Conservation (phyloP, 2,888 invertebrate species). For the Pemphredon lugubris region DNA sequence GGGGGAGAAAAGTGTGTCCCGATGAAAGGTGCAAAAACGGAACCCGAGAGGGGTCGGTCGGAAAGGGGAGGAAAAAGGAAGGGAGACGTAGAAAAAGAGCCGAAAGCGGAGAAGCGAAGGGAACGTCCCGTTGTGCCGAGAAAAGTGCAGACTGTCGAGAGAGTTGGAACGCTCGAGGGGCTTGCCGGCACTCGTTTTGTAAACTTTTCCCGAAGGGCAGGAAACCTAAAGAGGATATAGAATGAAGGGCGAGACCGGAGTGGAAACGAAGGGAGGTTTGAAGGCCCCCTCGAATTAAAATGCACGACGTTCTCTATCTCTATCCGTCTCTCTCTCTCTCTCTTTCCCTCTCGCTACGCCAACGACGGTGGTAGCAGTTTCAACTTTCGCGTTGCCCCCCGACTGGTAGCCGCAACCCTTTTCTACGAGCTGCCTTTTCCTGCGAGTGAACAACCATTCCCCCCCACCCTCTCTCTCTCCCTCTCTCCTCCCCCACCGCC, state of each 20-base stretch:
- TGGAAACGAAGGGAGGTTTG: slow-evolving; percentile 17
- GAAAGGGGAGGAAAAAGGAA: background rate
- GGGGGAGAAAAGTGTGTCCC: background rate
- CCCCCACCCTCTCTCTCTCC: no score
- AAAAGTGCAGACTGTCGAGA: slow-evolving; percentile 13
- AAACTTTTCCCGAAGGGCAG: slow-evolving; percentile 45
- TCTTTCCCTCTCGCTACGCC: background rate
- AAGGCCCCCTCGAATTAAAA: slow-evolving; percentile 59
- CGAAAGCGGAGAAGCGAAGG: background rate
- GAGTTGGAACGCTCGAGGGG: slow-evolving; percentile 22
- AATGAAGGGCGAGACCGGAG: slow-evolving; percentile 27
- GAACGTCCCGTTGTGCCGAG: slow-evolving; percentile 13
- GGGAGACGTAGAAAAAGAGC: background rate
- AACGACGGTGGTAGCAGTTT: no score
- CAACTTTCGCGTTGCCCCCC: background rate
- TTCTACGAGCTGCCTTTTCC: slow-evolving; percentile 42
- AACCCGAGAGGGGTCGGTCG: no score
- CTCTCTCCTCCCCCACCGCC: no score
- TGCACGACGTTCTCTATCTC: slow-evolving; percentile 50
- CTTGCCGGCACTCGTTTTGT: slow-evolving; percentile 42
- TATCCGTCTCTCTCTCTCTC: slow-evolving; percentile 5
- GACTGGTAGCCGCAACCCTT: slow-evolving; percentile 27
- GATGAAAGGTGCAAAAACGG: slow-evolving; percentile 14
- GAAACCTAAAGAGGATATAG: slow-evolving; percentile 33
- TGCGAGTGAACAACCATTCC: no score